Evolutionary conservation across 1,140 invertebrate species (phyloP).

Genomic region (Drosophila chauvacae): DNA sequence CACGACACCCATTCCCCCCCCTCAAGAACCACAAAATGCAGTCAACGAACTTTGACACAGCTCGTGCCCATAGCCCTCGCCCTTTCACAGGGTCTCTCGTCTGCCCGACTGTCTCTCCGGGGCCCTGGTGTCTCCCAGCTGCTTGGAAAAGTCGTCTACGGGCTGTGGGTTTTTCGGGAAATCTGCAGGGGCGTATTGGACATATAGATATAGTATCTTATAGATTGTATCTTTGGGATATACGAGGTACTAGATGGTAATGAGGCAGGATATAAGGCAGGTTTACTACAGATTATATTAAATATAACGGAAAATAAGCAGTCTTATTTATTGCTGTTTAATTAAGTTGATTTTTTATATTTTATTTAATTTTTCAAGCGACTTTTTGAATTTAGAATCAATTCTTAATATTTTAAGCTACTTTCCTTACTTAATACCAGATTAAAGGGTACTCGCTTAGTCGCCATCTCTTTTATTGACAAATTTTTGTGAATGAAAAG

Average conservation of each 20-base stretch:
- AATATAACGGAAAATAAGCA: background rate
- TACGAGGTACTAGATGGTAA: background rate
- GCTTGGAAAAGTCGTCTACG: constrained; percentile 16
- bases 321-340: too few species aligned
- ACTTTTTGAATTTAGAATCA: background rate
- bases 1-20: background rate
- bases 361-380: background rate
- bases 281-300: too few species aligned
- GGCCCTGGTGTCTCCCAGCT: constrained; percentile 15
- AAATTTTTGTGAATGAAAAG: constrained; percentile 78
- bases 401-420: background rate
- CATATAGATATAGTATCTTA: background rate
- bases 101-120: constrained; percentile 1
- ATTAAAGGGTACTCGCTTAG: constrained; percentile 17
- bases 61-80: constrained; percentile 30
- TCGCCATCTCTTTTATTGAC: background rate
- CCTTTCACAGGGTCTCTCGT: constrained; percentile 6
- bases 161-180: constrained; percentile 47
- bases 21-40: constrained; percentile 49
- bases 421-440: too few species aligned
- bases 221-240: background rate
- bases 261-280: background rate
- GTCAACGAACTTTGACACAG: constrained; percentile 81
- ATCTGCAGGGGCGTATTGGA: constrained; percentile 9
- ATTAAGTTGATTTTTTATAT: background rate